phyloP scores from a whole-genome alignment of 2,888 invertebrate genomes.

The Artemia sp. region DNA sequence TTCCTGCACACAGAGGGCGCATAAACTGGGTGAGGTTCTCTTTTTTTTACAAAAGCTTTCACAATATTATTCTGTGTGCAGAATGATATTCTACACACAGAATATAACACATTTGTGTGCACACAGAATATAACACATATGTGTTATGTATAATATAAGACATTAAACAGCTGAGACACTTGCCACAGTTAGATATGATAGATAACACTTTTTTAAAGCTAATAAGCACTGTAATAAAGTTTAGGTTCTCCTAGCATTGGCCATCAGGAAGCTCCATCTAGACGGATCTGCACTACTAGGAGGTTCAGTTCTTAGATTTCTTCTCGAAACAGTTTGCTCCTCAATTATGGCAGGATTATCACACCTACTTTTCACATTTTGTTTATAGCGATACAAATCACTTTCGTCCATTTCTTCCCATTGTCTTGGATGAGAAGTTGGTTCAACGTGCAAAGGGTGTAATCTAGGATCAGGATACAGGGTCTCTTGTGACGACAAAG shows the following conservation, averaged over 20 bases:
- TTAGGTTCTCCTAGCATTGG: constrained; percentile 12
- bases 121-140: no score
- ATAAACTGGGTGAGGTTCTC: no score
- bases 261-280: constrained; percentile 22
- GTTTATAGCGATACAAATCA: background rate
- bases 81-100: no score
- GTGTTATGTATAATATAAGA: no score
- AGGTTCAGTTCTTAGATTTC: constrained; percentile 10
- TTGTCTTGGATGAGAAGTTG: background rate
- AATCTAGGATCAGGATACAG: background rate
- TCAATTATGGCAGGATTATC: background rate
- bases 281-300: constrained; percentile 17
- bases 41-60: no score
- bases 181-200: no score
- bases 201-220: no score
- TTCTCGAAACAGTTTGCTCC: background rate
- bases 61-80: no score
- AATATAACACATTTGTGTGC: no score
- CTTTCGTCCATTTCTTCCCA: constrained; percentile 7
- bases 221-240: background rate
- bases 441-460: background rate
- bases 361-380: background rate
- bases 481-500: background rate
- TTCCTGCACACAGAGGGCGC: no score
- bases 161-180: no score